Conservation (phyloP, 1,140 invertebrate species). For the Leptopilina clavipes region DNA sequence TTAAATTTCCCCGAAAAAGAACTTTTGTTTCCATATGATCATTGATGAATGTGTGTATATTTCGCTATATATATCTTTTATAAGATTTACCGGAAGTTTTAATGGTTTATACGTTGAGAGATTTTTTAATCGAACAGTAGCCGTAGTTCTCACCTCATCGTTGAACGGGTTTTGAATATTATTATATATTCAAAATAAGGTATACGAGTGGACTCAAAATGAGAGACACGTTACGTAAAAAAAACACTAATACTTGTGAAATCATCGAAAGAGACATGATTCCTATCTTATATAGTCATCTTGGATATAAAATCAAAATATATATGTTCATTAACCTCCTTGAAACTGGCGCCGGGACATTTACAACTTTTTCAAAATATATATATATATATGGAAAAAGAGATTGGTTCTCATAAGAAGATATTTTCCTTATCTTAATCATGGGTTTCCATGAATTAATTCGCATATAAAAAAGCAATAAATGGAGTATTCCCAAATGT, state of each 20-base stretch:
- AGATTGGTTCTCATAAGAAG: not conserved
- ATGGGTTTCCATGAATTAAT: not conserved
- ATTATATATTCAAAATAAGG: conserved; percentile 53
- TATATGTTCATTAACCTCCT: conserved; percentile 10
- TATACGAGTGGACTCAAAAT: conserved; percentile 51
- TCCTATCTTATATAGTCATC: not conserved
- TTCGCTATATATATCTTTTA: conserved; percentile 14
- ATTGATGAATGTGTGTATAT: no score
- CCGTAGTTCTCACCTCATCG: conserved; percentile 53
- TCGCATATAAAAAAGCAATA: no score
- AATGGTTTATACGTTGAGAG: conserved; percentile 20
- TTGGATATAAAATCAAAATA: conserved; percentile 17
- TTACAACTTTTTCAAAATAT: not conserved
- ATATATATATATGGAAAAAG: not conserved
- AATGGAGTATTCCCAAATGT: no score
- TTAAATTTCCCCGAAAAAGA: conserved; percentile 35
- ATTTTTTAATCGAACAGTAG: conserved; percentile 49
- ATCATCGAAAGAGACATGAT: not conserved
- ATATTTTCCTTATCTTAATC: conserved; percentile 16
- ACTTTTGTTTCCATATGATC: not conserved
- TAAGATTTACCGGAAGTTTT: conserved; percentile 20
- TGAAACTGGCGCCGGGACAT: conserved; percentile 12
- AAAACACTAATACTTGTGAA: conserved; percentile 12
- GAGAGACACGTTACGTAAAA: conserved; percentile 51
- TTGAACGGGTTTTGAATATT: conserved; percentile 44